Evolutionary conservation across 2,888 invertebrate species (phyloP).

Genomic region (Glaucopsyche alexis): DNA sequence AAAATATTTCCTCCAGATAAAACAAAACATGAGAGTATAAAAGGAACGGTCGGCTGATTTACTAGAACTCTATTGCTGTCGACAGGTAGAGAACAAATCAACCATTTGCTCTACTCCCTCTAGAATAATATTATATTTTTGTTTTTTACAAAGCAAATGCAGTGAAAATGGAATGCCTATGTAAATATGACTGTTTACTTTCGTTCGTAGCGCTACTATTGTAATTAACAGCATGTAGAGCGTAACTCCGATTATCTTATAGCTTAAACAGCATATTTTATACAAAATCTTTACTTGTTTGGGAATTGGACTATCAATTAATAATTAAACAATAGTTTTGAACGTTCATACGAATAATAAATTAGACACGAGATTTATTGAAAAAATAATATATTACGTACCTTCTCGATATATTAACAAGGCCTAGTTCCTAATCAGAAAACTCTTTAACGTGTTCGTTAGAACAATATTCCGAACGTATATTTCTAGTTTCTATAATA

Average conservation of each 20-base stretch:
- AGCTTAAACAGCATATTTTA: slow-evolving; percentile 3
- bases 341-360: background rate
- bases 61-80: slow-evolving; percentile 4
- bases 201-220: slow-evolving; percentile 14
- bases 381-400: background rate
- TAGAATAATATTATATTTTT: background rate
- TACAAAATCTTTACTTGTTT: background rate
- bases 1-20: background rate
- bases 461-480: no score
- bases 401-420: no score
- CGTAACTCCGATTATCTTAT: slow-evolving; percentile 19
- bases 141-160: slow-evolving; percentile 10
- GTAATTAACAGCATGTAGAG: slow-evolving; percentile 22
- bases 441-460: no score
- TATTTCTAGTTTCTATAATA: no score
- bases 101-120: background rate
- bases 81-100: slow-evolving; percentile 1
- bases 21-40: background rate
- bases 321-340: background rate
- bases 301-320: background rate
- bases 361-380: background rate
- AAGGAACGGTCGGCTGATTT: background rate
- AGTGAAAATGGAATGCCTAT: slow-evolving; percentile 28
- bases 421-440: no score
- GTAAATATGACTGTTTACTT: slow-evolving; percentile 24